These are phyloP conservation scores for Axinella damicornis DNA, from an alignment of 37 sponge, comb jelly and placozoan species.

Conservation along the genomic window DNA sequence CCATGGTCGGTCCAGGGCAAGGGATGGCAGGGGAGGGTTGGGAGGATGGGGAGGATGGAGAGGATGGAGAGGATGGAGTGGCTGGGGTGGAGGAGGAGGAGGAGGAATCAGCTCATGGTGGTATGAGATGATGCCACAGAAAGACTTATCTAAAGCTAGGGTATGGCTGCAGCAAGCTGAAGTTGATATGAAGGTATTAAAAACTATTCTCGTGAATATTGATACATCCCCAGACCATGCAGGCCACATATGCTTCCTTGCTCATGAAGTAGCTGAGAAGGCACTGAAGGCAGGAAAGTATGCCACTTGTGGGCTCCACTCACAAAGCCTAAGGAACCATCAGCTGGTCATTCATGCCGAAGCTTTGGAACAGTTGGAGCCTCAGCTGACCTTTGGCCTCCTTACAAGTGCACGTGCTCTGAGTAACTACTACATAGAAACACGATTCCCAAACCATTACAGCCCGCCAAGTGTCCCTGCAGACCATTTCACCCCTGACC, in stretches of 20 bases:
- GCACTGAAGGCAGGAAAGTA: slow-evolving; percentile 57
- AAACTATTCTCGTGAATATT: not conserved
- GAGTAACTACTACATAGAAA: slow-evolving; percentile 40
- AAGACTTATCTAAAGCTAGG: slow-evolving; percentile 36
- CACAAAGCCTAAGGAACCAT: not conserved
- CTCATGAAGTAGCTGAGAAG: slow-evolving; percentile 63
- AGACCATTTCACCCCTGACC: slow-evolving; percentile 12
- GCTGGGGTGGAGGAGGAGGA: not conserved
- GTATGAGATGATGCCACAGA: not conserved
- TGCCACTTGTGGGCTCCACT: slow-evolving; percentile 14
- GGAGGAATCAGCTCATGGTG: too few species aligned
- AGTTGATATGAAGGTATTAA: slow-evolving; percentile 22
- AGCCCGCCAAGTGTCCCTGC: not conserved
- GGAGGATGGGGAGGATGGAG: too few species aligned
- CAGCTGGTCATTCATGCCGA: not conserved
- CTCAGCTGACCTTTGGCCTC: not conserved
- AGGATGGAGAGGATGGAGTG: too few species aligned
- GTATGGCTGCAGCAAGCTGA: slow-evolving; percentile 51
- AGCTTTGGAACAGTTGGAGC: not conserved
- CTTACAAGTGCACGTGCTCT: not conserved
- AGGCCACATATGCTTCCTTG: slow-evolving; percentile 38
- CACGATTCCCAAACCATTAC: slow-evolving; percentile 6
- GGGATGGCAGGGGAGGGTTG: not conserved
- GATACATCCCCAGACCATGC: not conserved
- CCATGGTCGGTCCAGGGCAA: not conserved